Evolutionary conservation across 1,140 invertebrate genomes (phyloP).

Genomic region (Phenacoccus solenopsis): DNA sequence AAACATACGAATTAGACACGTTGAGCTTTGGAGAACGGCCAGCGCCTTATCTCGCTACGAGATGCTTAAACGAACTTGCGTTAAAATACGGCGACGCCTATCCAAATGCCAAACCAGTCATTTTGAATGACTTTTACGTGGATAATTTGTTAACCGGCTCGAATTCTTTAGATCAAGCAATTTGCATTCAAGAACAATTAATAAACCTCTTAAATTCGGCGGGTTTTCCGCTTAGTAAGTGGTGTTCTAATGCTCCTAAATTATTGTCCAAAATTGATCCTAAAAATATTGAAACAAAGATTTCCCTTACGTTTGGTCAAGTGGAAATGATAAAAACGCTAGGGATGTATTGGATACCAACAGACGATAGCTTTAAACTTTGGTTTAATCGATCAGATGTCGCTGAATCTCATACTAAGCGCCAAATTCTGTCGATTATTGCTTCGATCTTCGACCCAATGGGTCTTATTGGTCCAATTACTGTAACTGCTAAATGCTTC

Average conservation of each 20-base stretch:
- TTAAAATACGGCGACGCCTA: slow-evolving; percentile 17
- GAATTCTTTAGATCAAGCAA: neutral
- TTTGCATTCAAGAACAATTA: neutral
- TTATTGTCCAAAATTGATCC: neutral
- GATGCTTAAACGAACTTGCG: slow-evolving; percentile 32
- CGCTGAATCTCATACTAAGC: neutral
- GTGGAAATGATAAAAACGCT: neutral
- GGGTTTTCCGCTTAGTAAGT: slow-evolving; percentile 7
- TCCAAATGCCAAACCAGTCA: neutral
- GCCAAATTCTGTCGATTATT: slow-evolving; percentile 17
- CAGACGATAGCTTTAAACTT: neutral
- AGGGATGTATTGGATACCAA: neutral
- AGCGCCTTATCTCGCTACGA: slow-evolving; percentile 30
- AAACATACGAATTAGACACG: slow-evolving; percentile 28
- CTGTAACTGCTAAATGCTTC: slow-evolving; percentile 21
- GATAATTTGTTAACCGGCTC: neutral
- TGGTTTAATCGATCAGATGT: neutral
- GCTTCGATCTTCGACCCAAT: slow-evolving; percentile 22
- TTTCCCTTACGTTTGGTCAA: neutral
- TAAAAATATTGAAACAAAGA: neutral
- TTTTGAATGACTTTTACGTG: neutral
- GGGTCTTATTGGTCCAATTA: slow-evolving; percentile 19
- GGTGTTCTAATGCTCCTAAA: neutral
- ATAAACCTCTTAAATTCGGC: neutral
- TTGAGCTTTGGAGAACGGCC: slow-evolving; percentile 31